A percentile compares a stretch with the other conserved stretches of the same genome.
Evolutionary conservation across 2,888 invertebrate genomes (phyloP).

Genomic region (Griposia aprilina): DNA sequence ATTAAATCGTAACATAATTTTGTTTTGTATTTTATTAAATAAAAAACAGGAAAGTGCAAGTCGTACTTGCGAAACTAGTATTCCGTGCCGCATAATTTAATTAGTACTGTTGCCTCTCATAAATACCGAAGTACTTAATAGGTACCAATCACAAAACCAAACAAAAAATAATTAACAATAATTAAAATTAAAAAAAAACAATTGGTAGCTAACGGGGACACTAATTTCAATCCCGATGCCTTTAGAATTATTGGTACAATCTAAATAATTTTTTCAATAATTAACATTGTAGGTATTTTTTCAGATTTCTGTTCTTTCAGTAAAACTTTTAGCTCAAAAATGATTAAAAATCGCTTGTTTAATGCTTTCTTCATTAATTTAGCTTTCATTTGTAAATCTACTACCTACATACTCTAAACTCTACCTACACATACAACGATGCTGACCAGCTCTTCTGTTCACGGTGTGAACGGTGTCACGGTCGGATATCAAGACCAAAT

Average conservation of each 20-base stretch:
- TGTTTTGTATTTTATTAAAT: conserved; percentile 41
- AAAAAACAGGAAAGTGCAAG: conserved; percentile 36
- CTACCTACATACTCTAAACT: background rate
- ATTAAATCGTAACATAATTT: conserved; percentile 41
- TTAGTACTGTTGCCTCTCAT: background rate
- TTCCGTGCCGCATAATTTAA: background rate
- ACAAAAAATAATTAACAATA: background rate
- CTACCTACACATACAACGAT: too few species aligned
- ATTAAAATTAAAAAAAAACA: too few species aligned
- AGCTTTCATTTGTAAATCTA: background rate
- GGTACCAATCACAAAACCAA: background rate
- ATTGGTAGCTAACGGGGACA: background rate
- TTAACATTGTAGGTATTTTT: background rate
- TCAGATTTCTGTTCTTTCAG: background rate
- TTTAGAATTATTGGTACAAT: background rate
- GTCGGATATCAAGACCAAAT: too few species aligned
- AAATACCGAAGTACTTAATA: background rate
- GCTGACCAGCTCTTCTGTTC: too few species aligned
- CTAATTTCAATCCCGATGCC: background rate
- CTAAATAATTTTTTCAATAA: background rate
- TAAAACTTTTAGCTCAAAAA: background rate
- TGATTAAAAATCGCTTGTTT: background rate
- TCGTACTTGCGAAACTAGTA: conserved; percentile 28
- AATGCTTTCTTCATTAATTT: background rate
- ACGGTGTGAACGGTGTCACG: too few species aligned